Evolutionary conservation across 2,888 invertebrate species (phyloP).

Genomic region (Alviniconcha strummeri): DNA sequence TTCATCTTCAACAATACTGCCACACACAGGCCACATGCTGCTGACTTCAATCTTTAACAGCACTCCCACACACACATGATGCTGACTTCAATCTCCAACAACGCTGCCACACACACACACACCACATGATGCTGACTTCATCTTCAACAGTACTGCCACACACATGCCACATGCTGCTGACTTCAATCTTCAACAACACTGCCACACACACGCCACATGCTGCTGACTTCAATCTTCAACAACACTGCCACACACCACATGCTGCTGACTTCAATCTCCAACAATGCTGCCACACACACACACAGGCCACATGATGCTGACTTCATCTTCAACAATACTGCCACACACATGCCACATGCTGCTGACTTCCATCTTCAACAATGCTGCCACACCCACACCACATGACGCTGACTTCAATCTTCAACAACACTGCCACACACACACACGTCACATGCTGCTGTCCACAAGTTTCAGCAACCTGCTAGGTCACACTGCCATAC

Average conservation of each 20-base stretch:
- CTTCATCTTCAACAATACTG: background rate
- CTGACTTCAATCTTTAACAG: background rate
- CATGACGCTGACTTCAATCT: background rate
- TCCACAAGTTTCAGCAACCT: too few species aligned
- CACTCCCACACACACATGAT: too few species aligned
- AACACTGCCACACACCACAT: background rate
- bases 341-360: background rate
- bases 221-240: background rate
- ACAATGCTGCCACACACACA: background rate
- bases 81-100: too few species aligned
- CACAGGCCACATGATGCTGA: background rate
- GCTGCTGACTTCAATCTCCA: too few species aligned
- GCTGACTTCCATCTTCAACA: too few species aligned
- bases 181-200: background rate
- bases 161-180: background rate
- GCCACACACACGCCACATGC: background rate
- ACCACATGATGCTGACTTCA: too few species aligned
- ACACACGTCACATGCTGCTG: background rate
- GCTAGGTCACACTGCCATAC: too few species aligned
- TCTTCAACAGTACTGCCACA: background rate
- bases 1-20: background rate
- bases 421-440: background rate
- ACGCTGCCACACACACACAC: too few species aligned
- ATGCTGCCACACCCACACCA: background rate
- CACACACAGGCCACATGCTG: background rate